These are phyloP conservation scores for Oceanites oceanicus DNA, from an alignment of 2,113 vertebrate species.

Conservation along the genomic window DNA sequence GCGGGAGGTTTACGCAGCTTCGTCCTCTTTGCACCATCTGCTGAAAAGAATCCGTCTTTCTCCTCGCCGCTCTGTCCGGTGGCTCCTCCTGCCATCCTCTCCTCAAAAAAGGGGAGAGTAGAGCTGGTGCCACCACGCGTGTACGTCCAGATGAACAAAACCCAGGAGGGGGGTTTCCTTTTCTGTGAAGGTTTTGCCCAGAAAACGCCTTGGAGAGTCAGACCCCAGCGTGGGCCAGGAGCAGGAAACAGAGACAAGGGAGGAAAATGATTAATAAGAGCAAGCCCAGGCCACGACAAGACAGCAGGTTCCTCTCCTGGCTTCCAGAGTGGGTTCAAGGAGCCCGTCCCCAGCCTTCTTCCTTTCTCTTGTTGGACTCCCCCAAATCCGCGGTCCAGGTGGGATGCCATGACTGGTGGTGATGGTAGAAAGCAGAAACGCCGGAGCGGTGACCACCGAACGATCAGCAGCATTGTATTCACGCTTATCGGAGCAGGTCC, in stretches of 20 bases:
- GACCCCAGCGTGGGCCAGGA: not conserved
- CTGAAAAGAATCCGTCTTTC: slow-evolving; percentile 33
- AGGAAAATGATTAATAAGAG: not conserved
- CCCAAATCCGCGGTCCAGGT: not conserved
- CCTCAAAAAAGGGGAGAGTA: not conserved
- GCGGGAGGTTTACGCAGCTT: slow-evolving; percentile 28
- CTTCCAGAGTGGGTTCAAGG: not conserved
- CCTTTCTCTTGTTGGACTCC: not conserved
- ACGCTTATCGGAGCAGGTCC: not conserved
- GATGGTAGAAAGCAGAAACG: not conserved
- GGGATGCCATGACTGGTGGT: not conserved
- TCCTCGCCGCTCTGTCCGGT: not conserved
- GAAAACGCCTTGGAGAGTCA: not conserved
- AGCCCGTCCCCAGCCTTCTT: not conserved
- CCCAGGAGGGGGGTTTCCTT: not conserved
- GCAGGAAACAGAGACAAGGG: not conserved
- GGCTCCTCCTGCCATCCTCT: not conserved
- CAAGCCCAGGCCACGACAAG: not conserved
- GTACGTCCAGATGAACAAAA: not conserved
- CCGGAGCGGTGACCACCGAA: not conserved
- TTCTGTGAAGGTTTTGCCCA: not conserved
- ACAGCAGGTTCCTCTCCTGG: not conserved
- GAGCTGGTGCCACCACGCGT: fast-evolving
- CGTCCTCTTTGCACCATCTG: slow-evolving; percentile 58
- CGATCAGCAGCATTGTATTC: not conserved